phyloP scores from a whole-genome alignment of 2,888 invertebrate genomes.

The Lycophotia porphyrea region DNA sequence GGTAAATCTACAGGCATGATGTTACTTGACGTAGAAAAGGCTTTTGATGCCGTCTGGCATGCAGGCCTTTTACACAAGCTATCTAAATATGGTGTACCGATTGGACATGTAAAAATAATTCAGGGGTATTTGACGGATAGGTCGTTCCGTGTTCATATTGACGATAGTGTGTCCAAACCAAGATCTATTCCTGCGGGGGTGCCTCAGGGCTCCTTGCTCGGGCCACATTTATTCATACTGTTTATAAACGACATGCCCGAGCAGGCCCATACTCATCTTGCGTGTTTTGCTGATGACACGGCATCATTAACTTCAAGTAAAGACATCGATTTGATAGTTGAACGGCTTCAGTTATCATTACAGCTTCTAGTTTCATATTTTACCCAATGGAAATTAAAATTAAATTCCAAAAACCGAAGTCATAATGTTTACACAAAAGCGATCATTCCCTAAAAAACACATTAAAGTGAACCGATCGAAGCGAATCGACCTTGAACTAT shows the following conservation, averaged over 20 bases:
- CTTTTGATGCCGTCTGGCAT: no score
- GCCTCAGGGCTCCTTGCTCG: background rate
- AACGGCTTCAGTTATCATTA: background rate
- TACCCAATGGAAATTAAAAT: no score
- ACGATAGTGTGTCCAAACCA: background rate
- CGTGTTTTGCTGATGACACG: background rate
- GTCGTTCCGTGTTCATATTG: background rate
- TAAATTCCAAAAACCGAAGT: no score
- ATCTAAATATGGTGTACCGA: background rate
- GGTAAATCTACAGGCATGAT: background rate
- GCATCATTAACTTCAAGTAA: background rate
- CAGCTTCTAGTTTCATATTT: background rate
- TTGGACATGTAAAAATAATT: background rate
- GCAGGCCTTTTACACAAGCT: no score
- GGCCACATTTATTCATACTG: background rate
- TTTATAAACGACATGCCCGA: background rate
- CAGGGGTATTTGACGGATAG: background rate
- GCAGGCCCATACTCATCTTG: no score
- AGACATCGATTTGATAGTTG: background rate
- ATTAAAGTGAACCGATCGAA: no score
- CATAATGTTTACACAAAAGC: no score
- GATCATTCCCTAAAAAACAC: no score
- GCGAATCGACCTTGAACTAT: background rate
- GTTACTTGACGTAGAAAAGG: no score
- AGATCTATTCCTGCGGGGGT: background rate